Conservation (phyloP, 2,888 invertebrate genomes). For the Nysson spinosus region DNA sequence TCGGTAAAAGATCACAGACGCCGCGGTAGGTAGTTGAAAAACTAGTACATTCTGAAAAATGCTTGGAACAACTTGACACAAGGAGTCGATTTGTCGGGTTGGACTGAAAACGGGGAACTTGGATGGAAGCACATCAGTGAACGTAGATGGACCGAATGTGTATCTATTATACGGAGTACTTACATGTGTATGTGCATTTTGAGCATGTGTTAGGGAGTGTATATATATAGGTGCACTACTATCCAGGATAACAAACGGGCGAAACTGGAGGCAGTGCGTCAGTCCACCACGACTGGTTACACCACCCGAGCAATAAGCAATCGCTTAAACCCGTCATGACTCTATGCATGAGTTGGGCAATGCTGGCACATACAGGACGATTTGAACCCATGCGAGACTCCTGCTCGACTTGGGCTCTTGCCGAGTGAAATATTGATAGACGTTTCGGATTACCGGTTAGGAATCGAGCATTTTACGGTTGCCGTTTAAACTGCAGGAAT, state of each 20-base stretch:
- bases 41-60: constrained; percentile 37
- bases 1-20: too few species aligned
- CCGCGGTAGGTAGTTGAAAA: constrained; percentile 32
- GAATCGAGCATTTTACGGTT: constrained; percentile 16
- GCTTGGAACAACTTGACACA: background rate
- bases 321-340: constrained; percentile 68
- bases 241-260: constrained; percentile 58
- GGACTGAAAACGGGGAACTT: too few species aligned
- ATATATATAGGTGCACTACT: constrained; percentile 16
- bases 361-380: constrained; percentile 43
- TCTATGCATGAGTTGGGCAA: constrained; percentile 71
- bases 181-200: too few species aligned
- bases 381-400: constrained; percentile 40
- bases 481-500: too few species aligned
- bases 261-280: constrained; percentile 57
- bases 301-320: constrained; percentile 63
- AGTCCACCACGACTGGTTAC: constrained; percentile 57
- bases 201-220: constrained; percentile 1
- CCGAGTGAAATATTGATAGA: constrained; percentile 53
- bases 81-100: constrained; percentile 40
- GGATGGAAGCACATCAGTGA: too few species aligned
- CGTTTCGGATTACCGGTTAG: constrained; percentile 32
- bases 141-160: too few species aligned
- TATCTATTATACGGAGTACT: too few species aligned
- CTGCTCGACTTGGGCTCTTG: constrained; percentile 32